Percentiles rank a stretch among this genome's conserved stretches.
phyloP scores from a whole-genome alignment of 2,797 vertebrate genomes.

The Enteromius viviparus region DNA sequence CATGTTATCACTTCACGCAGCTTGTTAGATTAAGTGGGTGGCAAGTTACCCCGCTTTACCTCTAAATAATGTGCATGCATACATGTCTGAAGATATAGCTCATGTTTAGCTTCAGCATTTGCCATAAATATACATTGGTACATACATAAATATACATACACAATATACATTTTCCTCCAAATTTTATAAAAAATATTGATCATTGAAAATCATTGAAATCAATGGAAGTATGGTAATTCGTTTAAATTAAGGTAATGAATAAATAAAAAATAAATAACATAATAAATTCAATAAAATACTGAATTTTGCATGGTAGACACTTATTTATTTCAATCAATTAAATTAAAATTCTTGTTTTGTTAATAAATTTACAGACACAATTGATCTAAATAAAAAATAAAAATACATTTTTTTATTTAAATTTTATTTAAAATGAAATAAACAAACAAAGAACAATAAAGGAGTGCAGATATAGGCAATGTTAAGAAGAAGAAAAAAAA shows the following conservation, averaged over 20 bases:
- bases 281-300: not conserved
- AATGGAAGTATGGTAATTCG: not conserved
- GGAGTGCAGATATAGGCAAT: no score
- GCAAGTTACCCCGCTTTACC: not conserved
- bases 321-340: not conserved
- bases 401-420: no score
- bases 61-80: not conserved
- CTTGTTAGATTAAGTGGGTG: constrained; percentile 2
- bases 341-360: not conserved
- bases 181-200: not conserved
- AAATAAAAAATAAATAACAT: not conserved
- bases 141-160: no score
- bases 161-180: not conserved
- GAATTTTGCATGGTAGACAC: not conserved
- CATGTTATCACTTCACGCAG: constrained; percentile 1
- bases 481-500: no score
- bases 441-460: no score
- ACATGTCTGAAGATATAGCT: no score
- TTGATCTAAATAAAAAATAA: no score
- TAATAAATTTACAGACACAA: not conserved
- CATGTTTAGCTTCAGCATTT: not conserved
- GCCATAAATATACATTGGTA: not conserved
- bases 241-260: not conserved
- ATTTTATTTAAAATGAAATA: no score
- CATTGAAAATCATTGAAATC: not conserved